These are phyloP conservation scores for Psilopogon haemacephalus DNA, from an alignment of 2,113 vertebrate species.

Conservation along the genomic window DNA sequence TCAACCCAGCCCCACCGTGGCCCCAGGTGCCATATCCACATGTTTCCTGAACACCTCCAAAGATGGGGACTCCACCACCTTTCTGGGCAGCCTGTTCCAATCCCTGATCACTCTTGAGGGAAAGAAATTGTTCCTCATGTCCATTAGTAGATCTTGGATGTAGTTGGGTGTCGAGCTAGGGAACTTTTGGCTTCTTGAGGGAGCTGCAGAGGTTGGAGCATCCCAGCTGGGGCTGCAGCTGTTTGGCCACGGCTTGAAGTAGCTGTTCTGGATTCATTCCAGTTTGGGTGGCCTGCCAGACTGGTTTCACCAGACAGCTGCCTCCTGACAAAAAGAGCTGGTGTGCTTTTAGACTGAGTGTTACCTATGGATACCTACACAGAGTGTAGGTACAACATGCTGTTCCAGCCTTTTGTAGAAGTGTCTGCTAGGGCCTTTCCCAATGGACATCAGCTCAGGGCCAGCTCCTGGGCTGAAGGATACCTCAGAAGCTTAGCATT, in stretches of 20 bases:
- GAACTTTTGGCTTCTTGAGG: neutral
- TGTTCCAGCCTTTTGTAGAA: neutral
- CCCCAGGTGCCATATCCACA: no score
- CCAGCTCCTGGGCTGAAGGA: neutral
- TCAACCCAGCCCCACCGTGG: no score
- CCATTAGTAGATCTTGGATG: neutral
- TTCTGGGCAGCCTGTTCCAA: no score
- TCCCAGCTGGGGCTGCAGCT: neutral
- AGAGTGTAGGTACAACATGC: neutral
- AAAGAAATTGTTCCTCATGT: no score
- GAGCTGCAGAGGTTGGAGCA: neutral
- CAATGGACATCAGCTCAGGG: neutral
- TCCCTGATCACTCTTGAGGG: no score
- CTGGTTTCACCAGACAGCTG: neutral
- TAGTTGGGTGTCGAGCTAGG: neutral
- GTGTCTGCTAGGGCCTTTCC: neutral
- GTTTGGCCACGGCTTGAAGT: neutral
- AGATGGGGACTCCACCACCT: no score
- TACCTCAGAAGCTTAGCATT: neutral
- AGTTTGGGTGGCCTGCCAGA: neutral
- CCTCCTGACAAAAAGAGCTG: neutral
- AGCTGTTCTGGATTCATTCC: neutral
- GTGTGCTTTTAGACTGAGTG: neutral
- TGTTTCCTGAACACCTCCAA: no score
- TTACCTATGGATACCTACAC: neutral